A percentile compares a stretch with the other conserved stretches of the same genome.
phyloP scores from a whole-genome alignment of 2,113 vertebrate genomes.

The Nerophis ophidion region DNA sequence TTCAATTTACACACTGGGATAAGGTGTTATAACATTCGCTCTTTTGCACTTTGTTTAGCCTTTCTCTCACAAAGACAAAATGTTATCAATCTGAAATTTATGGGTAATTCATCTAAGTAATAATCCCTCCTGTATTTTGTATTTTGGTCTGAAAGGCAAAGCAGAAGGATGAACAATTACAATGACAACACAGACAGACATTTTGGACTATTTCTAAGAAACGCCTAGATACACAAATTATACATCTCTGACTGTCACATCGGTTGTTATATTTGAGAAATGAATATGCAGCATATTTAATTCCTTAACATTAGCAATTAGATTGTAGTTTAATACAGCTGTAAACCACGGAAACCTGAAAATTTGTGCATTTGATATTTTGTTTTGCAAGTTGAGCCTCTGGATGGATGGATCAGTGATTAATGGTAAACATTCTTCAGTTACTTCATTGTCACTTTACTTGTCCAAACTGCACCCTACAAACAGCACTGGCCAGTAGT shows the following conservation, averaged over 20 bases:
- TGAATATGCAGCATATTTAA: conserved; percentile 41
- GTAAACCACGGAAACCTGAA: conserved; percentile 44
- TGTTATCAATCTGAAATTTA: conserved; percentile 5
- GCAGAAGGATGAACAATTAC: conserved; percentile 35
- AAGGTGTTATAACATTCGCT: conserved; percentile 45
- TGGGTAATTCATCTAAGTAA: conserved; percentile 3
- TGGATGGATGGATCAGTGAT: conserved; percentile 34
- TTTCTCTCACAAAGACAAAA: neutral
- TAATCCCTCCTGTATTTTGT: neutral
- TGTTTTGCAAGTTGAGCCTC: conserved; percentile 48
- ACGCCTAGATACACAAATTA: conserved; percentile 14
- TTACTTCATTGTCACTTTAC: neutral
- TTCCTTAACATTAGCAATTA: conserved; percentile 36
- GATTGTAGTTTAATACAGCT: conserved; percentile 25
- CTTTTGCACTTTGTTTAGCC: conserved; percentile 2
- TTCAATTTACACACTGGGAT: conserved; percentile 38
- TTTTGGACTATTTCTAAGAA: conserved; percentile 6
- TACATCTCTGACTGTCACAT: conserved; percentile 7
- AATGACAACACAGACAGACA: conserved; percentile 45
- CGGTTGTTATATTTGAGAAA: conserved; percentile 31
- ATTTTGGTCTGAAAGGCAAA: conserved; percentile 31
- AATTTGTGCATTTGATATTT: conserved; percentile 46
- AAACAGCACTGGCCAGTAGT: conserved; percentile 23
- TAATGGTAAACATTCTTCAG: conserved; percentile 19
- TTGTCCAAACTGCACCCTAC: neutral